phyloP scores from a whole-genome alignment of 2,797 vertebrate genomes.

The Pristis pectinata region DNA sequence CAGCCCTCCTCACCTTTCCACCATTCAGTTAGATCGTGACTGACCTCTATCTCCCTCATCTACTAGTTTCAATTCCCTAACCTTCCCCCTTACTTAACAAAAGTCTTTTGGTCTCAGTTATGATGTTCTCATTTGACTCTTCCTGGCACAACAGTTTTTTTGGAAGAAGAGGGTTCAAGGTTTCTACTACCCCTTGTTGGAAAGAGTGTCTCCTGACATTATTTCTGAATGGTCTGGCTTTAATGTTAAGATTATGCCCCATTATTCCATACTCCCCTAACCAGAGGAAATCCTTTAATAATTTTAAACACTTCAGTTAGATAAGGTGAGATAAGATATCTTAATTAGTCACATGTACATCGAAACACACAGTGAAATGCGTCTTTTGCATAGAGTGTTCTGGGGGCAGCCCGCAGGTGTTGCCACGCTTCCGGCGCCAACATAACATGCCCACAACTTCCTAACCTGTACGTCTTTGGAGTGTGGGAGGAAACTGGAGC shows the following conservation, averaged over 20 bases:
- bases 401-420: too few species aligned
- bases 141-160: not conserved
- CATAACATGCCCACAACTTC: too few species aligned
- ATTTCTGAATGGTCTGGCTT: not conserved
- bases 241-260: not conserved
- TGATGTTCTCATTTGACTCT: not conserved
- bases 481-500: too few species aligned
- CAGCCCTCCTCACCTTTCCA: too few species aligned
- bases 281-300: not conserved
- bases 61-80: too few species aligned
- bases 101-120: not conserved
- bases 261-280: not conserved
- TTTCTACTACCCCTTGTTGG: not conserved
- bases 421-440: too few species aligned
- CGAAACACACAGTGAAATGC: too few species aligned
- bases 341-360: too few species aligned
- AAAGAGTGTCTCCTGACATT: not conserved
- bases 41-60: not conserved
- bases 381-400: too few species aligned
- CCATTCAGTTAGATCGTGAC: not conserved
- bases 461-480: too few species aligned
- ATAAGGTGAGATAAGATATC: too few species aligned
- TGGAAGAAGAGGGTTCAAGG: not conserved
- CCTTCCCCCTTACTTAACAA: not conserved
- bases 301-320: not conserved